These are phyloP conservation scores for Chloroclysta siterata DNA, from an alignment of 2,888 invertebrate species.

Conservation along the genomic window DNA sequence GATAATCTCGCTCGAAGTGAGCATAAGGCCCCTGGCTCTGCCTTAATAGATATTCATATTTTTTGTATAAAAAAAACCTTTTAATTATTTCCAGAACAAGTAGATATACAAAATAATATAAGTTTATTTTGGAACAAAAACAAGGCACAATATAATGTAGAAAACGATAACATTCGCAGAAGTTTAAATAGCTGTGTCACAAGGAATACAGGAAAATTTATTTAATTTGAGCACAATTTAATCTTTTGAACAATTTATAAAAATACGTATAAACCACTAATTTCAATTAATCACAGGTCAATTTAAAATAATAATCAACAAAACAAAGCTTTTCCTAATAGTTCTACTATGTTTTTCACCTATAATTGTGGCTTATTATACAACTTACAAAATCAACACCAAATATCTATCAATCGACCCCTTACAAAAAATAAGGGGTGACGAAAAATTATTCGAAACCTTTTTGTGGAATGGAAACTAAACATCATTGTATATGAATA, in stretches of 20 bases:
- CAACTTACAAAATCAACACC: constrained; percentile 2
- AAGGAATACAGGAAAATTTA: not conserved
- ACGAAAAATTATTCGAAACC: not conserved
- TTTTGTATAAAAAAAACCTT: no score
- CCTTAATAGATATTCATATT: no score
- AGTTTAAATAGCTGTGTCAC: no score
- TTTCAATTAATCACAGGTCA: not conserved
- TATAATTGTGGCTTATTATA: not conserved
- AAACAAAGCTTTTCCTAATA: not conserved
- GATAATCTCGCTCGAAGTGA: no score
- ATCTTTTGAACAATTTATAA: not conserved
- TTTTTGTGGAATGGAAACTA: not conserved
- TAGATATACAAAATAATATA: no score
- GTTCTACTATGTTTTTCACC: not conserved
- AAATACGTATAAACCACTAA: not conserved
- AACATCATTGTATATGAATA: not conserved
- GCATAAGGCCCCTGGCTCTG: no score
- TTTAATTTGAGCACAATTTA: not conserved
- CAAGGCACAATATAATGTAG: no score
- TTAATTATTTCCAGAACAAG: no score
- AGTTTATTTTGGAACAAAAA: no score
- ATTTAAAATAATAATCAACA: not conserved
- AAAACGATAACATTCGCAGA: no score
- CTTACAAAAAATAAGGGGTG: constrained; percentile 12
- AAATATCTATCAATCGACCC: not conserved